These are phyloP conservation scores for Clarias fuscus DNA, from an alignment of 2,797 vertebrate genomes.

Conservation along the genomic window DNA sequence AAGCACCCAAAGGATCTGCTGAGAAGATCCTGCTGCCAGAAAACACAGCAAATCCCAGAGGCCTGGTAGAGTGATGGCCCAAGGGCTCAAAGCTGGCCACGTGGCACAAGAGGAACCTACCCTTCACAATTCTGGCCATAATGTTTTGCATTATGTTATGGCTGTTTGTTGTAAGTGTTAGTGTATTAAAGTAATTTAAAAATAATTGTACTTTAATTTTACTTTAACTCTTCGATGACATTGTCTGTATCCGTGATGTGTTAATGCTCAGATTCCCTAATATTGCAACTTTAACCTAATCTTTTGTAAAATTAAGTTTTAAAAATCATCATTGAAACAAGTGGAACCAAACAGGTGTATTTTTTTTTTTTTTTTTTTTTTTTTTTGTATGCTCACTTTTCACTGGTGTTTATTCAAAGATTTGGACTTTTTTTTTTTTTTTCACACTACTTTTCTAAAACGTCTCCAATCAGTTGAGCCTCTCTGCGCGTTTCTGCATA, in stretches of 20 bases:
- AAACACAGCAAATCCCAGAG: too few relatives aligned
- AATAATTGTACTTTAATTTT: background rate
- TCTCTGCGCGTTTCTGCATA: background rate
- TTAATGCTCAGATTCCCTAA: background rate
- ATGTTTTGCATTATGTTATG: too few relatives aligned
- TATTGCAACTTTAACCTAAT: background rate
- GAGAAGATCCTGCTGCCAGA: too few relatives aligned
- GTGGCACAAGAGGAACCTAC: too few relatives aligned
- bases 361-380: background rate
- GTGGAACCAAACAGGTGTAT: too few relatives aligned
- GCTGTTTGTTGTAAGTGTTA: too few relatives aligned
- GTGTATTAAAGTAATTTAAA: background rate
- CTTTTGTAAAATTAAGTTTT: background rate
- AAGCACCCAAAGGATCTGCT: too few relatives aligned
- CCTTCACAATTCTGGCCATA: too few relatives aligned
- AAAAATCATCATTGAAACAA: background rate
- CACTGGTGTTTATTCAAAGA: background rate
- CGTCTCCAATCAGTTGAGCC: background rate
- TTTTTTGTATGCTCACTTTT: background rate
- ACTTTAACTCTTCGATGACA: background rate
- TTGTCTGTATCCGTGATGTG: background rate
- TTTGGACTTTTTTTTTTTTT: background rate
- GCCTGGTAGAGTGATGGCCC: too few relatives aligned
- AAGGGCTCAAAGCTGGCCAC: too few relatives aligned
- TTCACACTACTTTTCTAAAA: background rate